These are phyloP conservation scores for Podarcis raffonei DNA, from an alignment of 2,113 vertebrate species.

Conservation along the genomic window DNA sequence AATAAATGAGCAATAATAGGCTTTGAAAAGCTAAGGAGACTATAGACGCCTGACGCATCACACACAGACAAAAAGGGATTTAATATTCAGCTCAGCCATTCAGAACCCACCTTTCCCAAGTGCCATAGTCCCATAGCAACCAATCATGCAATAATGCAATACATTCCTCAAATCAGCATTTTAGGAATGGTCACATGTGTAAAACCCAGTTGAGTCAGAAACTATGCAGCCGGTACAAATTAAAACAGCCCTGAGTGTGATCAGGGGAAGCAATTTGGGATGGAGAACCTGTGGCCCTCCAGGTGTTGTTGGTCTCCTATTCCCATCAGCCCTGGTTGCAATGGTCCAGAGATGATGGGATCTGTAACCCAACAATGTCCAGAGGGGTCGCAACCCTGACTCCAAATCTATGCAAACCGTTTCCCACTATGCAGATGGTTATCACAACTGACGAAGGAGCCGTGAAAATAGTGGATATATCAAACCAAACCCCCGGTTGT, in stretches of 20 bases:
- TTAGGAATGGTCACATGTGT: too few species aligned
- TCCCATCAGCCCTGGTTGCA: too few species aligned
- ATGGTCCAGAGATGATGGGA: too few species aligned
- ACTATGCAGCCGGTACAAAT: background rate
- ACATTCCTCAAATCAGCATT: background rate
- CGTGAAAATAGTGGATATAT: background rate
- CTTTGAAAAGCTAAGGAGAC: background rate
- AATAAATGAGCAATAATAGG: background rate
- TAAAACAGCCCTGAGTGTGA: background rate
- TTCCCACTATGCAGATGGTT: background rate
- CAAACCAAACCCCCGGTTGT: background rate
- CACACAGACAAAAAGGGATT: background rate
- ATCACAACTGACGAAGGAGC: background rate
- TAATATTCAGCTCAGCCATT: background rate
- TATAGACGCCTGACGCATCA: background rate
- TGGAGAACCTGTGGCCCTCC: too few species aligned
- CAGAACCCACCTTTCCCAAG: background rate
- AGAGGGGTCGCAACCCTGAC: too few species aligned
- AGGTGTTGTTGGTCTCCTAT: too few species aligned
- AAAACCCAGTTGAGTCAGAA: background rate
- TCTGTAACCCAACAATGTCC: too few species aligned
- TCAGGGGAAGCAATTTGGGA: background rate
- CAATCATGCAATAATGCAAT: background rate
- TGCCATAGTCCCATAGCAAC: background rate
- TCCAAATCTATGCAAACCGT: background rate